Percentiles rank a stretch among this genome's conserved stretches.
These are phyloP conservation scores for Heteromurus nitidus DNA, from an alignment of 2,888 invertebrate species.

Conservation along the genomic window DNA sequence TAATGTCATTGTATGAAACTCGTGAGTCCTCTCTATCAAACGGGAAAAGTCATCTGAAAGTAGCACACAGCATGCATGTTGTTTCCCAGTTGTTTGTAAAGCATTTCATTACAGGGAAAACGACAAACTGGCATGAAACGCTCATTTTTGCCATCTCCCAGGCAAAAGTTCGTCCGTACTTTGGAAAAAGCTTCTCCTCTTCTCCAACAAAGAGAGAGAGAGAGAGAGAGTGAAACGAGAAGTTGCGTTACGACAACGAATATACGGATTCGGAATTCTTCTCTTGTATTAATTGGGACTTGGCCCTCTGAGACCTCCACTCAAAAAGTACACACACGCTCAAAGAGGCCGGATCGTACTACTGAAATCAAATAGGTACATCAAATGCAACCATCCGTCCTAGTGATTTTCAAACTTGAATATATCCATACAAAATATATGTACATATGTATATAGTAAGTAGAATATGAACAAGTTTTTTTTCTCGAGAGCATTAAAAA, in stretches of 20 bases:
- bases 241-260: neutral
- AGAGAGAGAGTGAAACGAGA: neutral
- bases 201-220: neutral
- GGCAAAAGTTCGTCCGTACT: neutral
- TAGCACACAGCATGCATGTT: conserved; percentile 33
- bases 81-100: conserved; percentile 21
- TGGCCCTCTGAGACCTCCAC: conserved; percentile 71
- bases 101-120: conserved; percentile 23
- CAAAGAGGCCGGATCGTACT: conserved; percentile 13
- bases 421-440: too few species aligned
- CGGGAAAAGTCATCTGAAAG: conserved; percentile 1
- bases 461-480: too few species aligned
- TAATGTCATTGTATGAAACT: conserved; percentile 7
- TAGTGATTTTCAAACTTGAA: neutral
- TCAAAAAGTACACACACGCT: conserved; percentile 31
- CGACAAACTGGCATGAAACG: conserved; percentile 31
- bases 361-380: conserved; percentile 4
- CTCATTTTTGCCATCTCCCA: neutral
- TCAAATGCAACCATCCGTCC: neutral
- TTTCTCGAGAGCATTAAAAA: too few species aligned
- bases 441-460: too few species aligned
- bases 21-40: neutral
- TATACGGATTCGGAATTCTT: neutral
- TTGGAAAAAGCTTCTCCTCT: neutral
- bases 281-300: conserved; percentile 70